phyloP scores from a whole-genome alignment of 2,113 vertebrate species.

The Ariopsis seemanni region DNA sequence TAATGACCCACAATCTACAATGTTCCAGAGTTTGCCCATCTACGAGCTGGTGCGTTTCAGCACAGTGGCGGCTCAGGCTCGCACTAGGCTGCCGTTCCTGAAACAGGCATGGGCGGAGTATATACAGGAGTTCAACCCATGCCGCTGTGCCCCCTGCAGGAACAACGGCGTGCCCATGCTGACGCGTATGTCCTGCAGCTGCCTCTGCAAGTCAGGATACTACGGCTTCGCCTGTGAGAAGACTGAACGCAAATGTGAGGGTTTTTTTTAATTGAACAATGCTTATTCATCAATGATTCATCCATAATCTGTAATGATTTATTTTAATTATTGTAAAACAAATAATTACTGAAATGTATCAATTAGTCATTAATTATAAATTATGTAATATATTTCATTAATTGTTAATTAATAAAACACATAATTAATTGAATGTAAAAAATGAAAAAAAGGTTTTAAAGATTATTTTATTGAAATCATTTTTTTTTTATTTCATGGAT shows the following conservation, averaged over 20 bases:
- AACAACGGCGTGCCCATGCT: slow-evolving; percentile 79
- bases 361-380: background rate
- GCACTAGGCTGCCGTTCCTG: slow-evolving; percentile 74
- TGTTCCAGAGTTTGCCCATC: slow-evolving; percentile 79
- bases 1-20: background rate
- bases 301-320: background rate
- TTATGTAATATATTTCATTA: background rate
- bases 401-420: background rate
- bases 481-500: background rate
- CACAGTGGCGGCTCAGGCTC: slow-evolving; percentile 60
- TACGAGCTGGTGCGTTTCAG: slow-evolving; percentile 78
- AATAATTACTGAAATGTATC: background rate
- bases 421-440: background rate
- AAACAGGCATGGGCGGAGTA: slow-evolving; percentile 77
- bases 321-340: background rate
- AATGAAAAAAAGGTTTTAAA: background rate
- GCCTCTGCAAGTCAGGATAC: slow-evolving; percentile 72
- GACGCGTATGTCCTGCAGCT: slow-evolving; percentile 72
- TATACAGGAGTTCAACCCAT: slow-evolving; percentile 80
- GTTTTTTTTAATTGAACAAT: background rate
- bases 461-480: background rate
- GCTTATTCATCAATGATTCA: background rate
- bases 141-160: slow-evolving; percentile 81
- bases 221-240: slow-evolving; percentile 78
- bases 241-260: slow-evolving; percentile 58